phyloP scores from a whole-genome alignment of 2,113 vertebrate genomes.

The Protomyctophum bolini region DNA sequence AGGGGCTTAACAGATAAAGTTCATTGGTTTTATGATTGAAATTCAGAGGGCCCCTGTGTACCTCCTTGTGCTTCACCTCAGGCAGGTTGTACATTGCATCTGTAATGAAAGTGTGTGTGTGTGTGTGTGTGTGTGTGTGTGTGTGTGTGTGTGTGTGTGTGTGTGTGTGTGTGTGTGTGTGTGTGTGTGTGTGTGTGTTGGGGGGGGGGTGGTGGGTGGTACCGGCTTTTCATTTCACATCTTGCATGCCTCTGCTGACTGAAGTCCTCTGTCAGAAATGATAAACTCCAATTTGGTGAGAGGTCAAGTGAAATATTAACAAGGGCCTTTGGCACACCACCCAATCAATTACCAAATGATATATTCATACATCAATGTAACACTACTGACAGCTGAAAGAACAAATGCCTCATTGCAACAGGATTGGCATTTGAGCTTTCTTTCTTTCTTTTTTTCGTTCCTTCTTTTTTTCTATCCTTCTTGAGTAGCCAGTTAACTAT shows the following conservation, averaged over 20 bases:
- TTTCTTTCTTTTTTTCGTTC: no score
- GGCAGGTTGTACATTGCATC: constrained; percentile 47
- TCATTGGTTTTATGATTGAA: constrained; percentile 7
- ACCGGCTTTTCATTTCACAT: constrained; percentile 56
- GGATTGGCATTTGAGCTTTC: constrained; percentile 42
- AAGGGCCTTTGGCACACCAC: constrained; percentile 53
- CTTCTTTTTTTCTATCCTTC: no score
- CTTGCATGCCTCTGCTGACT: constrained; percentile 28
- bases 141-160: background rate
- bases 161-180: background rate
- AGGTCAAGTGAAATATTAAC: constrained; percentile 75
- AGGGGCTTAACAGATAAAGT: constrained; percentile 32
- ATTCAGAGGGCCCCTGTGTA: constrained; percentile 36
- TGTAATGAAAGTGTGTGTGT: constrained; percentile 53
- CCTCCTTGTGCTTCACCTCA: constrained; percentile 41
- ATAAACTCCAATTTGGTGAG: constrained; percentile 64
- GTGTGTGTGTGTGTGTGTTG: background rate
- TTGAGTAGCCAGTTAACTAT: constrained; percentile 22
- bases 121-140: background rate
- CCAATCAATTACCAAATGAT: constrained; percentile 65
- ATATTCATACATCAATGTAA: constrained; percentile 64
- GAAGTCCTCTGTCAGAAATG: constrained; percentile 61
- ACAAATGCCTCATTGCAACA: constrained; percentile 25
- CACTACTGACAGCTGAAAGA: constrained; percentile 50
- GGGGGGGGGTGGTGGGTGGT: background rate